A percentile compares a stretch with the other conserved stretches of the same genome.
These are phyloP conservation scores for Macrobrachium nipponense DNA, from an alignment of 1,140 invertebrate genomes.

Conservation along the genomic window DNA sequence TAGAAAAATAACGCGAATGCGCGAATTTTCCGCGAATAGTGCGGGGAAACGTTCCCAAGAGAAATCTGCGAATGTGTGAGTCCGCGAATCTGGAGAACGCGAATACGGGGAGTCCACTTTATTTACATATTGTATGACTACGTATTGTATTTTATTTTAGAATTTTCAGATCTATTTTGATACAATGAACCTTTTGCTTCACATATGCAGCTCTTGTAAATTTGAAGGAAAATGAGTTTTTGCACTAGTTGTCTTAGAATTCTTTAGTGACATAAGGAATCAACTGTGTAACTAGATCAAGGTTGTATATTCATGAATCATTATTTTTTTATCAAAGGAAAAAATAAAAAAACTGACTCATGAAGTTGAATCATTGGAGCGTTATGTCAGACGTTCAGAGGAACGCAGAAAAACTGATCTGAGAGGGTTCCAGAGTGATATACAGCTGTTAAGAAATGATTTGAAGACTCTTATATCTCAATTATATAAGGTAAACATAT, in stretches of 20 bases:
- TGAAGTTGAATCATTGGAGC: slow-evolving; percentile 52
- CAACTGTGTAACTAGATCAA: background rate
- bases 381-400: slow-evolving; percentile 23
- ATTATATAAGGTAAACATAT: slow-evolving; percentile 39
- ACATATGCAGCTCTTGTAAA: background rate
- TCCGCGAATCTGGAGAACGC: too few relatives aligned
- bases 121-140: too few relatives aligned
- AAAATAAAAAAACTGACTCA: slow-evolving; percentile 39
- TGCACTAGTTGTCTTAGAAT: background rate
- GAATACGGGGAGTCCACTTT: too few relatives aligned
- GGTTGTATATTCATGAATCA: background rate
- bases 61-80: too few relatives aligned
- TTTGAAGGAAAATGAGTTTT: background rate
- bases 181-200: background rate
- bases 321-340: slow-evolving; percentile 38
- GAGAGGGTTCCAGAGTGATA: slow-evolving; percentile 52
- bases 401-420: slow-evolving; percentile 47
- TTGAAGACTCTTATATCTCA: slow-evolving; percentile 48
- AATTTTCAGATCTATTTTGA: background rate
- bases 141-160: background rate
- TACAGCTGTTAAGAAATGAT: slow-evolving; percentile 47
- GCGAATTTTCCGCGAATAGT: too few relatives aligned
- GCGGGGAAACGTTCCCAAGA: too few relatives aligned
- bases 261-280: background rate
- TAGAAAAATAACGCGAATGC: too few relatives aligned